Percentiles rank a stretch among this genome's conserved stretches.
Evolutionary conservation across 2,888 invertebrate genomes (phyloP).

Genomic region (Meiosimyza platycephala): DNA sequence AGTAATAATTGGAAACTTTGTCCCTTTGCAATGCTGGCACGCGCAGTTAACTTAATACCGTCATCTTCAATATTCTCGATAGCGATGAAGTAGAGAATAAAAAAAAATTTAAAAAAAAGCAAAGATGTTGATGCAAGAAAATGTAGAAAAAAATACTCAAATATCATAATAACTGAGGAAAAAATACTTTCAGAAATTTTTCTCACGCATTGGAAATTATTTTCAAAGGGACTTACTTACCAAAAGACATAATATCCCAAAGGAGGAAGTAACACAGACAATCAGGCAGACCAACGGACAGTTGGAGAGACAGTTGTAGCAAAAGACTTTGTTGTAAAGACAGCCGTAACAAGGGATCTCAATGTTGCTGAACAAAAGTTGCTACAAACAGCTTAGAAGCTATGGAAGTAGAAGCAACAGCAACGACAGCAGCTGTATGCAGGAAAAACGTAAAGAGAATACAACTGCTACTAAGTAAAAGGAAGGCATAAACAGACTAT

Average conservation of each 20-base stretch:
- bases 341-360: neutral
- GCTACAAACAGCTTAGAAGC: slow-evolving; percentile 5
- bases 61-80: neutral
- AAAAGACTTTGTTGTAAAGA: neutral
- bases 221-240: slow-evolving; percentile 32
- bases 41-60: neutral
- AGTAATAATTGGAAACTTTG: slow-evolving; percentile 24
- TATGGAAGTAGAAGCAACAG: neutral
- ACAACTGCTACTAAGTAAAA: no score
- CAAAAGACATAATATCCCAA: neutral
- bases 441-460: neutral
- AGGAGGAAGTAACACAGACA: neutral
- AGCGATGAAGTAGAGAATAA: neutral
- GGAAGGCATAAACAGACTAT: no score
- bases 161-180: neutral
- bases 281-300: neutral
- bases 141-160: neutral
- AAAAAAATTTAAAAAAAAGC: neutral
- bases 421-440: slow-evolving; percentile 8
- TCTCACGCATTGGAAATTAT: slow-evolving; percentile 32
- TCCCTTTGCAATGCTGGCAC: neutral
- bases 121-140: neutral
- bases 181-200: slow-evolving; percentile 32
- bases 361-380: neutral
- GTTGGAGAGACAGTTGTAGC: neutral